A percentile compares a stretch with the other conserved stretches of the same genome.
Evolutionary conservation across 2,888 invertebrate species (phyloP).

Genomic region (Monochamus alternatus): DNA sequence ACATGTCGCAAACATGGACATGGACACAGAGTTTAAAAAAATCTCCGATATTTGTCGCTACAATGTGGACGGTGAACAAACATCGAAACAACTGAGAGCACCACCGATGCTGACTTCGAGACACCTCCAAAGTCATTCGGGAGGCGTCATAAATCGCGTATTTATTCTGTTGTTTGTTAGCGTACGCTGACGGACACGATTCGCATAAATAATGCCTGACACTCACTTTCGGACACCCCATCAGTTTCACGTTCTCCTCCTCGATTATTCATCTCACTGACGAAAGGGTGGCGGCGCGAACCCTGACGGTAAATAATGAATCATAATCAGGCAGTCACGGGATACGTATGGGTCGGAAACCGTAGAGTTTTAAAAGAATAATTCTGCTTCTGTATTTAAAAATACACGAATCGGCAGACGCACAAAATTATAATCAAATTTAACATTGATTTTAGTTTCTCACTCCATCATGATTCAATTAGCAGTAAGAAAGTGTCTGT

Average conservation of each 20-base stretch:
- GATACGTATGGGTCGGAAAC: neutral
- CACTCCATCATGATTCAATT: no score
- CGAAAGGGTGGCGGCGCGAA: neutral
- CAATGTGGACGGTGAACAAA: no score
- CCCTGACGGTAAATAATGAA: conserved; percentile 24
- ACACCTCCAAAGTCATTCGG: conserved; percentile 9
- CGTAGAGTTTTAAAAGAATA: neutral
- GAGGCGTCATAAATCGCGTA: conserved; percentile 24
- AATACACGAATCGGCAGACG: no score
- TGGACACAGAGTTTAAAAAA: no score
- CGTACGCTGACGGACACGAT: conserved; percentile 1
- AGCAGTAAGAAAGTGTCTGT: no score
- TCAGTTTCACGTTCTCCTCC: conserved; percentile 20
- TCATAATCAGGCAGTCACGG: neutral
- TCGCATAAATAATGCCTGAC: conserved; percentile 21
- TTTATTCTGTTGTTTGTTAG: conserved; percentile 25
- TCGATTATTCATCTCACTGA: conserved; percentile 26
- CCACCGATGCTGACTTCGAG: neutral
- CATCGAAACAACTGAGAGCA: no score
- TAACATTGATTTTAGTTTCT: no score
- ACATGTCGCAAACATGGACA: no score
- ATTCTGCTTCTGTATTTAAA: no score
- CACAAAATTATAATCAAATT: no score
- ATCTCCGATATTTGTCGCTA: no score
- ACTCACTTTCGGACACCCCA: conserved; percentile 26